Conservation (phyloP, 2,797 vertebrate species). For the Brotula barbata region DNA sequence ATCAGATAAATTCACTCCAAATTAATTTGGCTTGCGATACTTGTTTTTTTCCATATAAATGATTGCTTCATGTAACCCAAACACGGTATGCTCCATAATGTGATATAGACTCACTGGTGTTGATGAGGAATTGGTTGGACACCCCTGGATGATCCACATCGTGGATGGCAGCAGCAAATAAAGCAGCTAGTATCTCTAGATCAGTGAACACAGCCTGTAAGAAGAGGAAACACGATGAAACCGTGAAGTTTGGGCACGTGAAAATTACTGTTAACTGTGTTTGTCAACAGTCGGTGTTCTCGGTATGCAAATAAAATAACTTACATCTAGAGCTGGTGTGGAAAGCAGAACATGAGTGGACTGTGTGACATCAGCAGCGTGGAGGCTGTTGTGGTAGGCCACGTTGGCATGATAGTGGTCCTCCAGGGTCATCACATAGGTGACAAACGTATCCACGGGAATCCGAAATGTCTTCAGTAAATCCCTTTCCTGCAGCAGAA, state of each 20-base stretch:
- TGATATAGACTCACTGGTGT: conserved; percentile 98
- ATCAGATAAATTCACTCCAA: too few species aligned
- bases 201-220: conserved; percentile 99
- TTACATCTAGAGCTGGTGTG: conserved; percentile 93
- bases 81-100: too few species aligned
- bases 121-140: conserved; percentile 99
- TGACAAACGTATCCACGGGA: conserved; percentile 92
- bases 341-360: conserved; percentile 96
- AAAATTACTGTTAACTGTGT: too few species aligned
- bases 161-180: conserved; percentile 97
- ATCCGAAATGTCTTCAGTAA: conserved; percentile 96
- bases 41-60: too few species aligned
- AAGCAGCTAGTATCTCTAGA: conserved; percentile 95
- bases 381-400: conserved; percentile 97
- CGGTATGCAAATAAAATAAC: conserved; percentile 41
- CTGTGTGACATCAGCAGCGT: conserved; percentile 95
- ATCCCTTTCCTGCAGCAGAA: conserved; percentile 87
- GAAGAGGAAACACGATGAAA: too few species aligned
- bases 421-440: conserved; percentile 98
- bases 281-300: not conserved
- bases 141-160: conserved; percentile 99
- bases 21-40: too few species aligned
- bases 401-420: conserved; percentile 94
- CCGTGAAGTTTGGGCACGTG: too few species aligned
- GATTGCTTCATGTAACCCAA: too few species aligned